phyloP scores from a whole-genome alignment of 2,888 invertebrate species.

The Himalopsyche anomala region DNA sequence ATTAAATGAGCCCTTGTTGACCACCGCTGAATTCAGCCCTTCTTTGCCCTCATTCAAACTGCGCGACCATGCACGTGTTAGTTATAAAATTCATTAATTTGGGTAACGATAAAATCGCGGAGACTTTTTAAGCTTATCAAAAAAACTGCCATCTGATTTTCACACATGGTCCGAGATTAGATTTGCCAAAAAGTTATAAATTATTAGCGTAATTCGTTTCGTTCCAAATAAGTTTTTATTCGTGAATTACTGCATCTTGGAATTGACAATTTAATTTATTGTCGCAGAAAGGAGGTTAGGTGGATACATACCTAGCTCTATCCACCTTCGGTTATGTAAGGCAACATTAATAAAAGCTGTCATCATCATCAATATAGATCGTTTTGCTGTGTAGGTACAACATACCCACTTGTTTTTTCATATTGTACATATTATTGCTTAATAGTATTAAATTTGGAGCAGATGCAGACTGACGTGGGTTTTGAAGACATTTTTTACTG shows the following conservation, averaged over 20 bases:
- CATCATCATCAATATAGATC: constrained; percentile 33
- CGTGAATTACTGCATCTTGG: background rate
- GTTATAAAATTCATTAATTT: too few species aligned
- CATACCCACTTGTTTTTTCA: constrained; percentile 17
- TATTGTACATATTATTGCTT: background rate
- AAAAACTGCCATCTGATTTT: too few species aligned
- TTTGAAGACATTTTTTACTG: constrained; percentile 2
- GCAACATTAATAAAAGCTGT: constrained; percentile 19
- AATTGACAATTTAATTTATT: constrained; percentile 18
- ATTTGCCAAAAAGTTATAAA: background rate
- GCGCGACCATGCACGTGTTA: too few species aligned
- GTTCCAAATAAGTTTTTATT: constrained; percentile 29
- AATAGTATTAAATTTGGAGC: constrained; percentile 34
- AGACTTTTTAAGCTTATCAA: too few species aligned
- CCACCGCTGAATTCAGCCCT: too few species aligned
- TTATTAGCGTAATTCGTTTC: background rate
- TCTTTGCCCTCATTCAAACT: too few species aligned
- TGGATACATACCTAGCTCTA: background rate
- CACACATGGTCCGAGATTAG: too few species aligned
- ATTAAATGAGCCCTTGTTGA: too few species aligned
- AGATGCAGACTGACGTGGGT: constrained; percentile 7
- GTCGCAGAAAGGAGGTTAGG: background rate
- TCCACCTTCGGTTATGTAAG: background rate
- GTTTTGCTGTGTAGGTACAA: background rate
- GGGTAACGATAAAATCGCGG: too few species aligned